These are phyloP conservation scores for Drosophila miranda DNA, from an alignment of 1,140 invertebrate genomes.

Conservation along the genomic window DNA sequence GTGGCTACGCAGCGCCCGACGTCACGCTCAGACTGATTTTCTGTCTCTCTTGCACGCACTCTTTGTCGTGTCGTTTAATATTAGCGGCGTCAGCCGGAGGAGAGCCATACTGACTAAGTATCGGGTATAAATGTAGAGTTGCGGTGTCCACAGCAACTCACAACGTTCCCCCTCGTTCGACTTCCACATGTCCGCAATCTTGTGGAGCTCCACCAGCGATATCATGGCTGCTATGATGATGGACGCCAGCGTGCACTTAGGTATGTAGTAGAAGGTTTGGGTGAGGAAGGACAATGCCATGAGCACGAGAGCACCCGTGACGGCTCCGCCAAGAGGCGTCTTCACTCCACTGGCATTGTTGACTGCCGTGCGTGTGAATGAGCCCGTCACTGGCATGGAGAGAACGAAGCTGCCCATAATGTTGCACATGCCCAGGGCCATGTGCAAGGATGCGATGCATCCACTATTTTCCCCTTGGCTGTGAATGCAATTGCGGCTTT, in stretches of 20 bases:
- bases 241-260: constrained; percentile 88
- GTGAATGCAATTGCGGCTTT: constrained; percentile 44
- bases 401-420: constrained; percentile 92
- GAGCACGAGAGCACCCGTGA: constrained; percentile 88
- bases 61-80: too few species aligned
- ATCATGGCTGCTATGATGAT: constrained; percentile 92
- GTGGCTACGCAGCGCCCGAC: too few species aligned
- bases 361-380: constrained; percentile 94
- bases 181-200: constrained; percentile 90
- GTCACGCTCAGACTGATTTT: too few species aligned
- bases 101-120: too few species aligned
- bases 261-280: constrained; percentile 89
- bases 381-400: constrained; percentile 94
- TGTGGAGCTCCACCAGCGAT: constrained; percentile 90
- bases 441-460: constrained; percentile 94
- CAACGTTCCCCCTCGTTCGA: too few species aligned
- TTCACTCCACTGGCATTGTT: constrained; percentile 95
- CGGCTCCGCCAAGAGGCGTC: constrained; percentile 92
- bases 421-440: constrained; percentile 92
- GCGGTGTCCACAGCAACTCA: too few species aligned
- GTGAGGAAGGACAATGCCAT: constrained; percentile 89
- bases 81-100: too few species aligned
- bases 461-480: constrained; percentile 91
- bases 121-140: too few species aligned
- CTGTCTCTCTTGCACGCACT: too few species aligned